Evolutionary conservation across 2,113 vertebrate species (phyloP), one percentile per base, ranked within the genome.

Genomic region (Rhea pennata): DNA sequence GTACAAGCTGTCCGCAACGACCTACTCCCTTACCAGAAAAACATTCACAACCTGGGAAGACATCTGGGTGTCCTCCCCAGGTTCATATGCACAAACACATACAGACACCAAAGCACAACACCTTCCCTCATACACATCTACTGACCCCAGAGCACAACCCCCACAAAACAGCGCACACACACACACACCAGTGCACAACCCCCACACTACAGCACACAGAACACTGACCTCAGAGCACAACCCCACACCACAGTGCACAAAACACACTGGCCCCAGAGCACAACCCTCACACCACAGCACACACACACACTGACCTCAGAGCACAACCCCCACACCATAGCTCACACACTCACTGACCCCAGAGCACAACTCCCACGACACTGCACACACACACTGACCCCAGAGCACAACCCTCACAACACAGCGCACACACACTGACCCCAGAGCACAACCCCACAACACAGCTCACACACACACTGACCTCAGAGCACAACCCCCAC

Each of bases 181-280:
- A 62, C 59, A 36, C 33, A n/a, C 33, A 10, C 61, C 11, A 12
- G 10, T 12, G 23, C 61, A 23, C n/a, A 24, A 6, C 56, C 12
- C 27, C 56, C 31, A 16, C 29, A 15, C 56, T 29, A 31, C 56
- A 31, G 54, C 23, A 5, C 61, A 36, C 61, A 64, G 20, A 64
- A 39, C 61, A 13, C 42, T 44, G 42, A 44, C 23, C 54, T 26
- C 21, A 64, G n/a, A 64, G 61, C 61, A 36, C 27, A 14, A 64
- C n/a, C 20, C 21, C 61, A 12, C 29, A 36, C 62, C n/a, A 39
- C n/a, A 36, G n/a, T n/a, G 21, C 61, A 36, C 61, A 36, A 20
- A 36, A 1, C 36, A 36, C 36, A 36, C 36, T 36, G 66, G 1
- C 33, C n/a, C 17, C 42, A 1, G 14, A 0, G 19, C 58, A 3